Evolutionary conservation across 1,140 invertebrate genomes (phyloP).

Genomic region (Drosophila funebris): DNA sequence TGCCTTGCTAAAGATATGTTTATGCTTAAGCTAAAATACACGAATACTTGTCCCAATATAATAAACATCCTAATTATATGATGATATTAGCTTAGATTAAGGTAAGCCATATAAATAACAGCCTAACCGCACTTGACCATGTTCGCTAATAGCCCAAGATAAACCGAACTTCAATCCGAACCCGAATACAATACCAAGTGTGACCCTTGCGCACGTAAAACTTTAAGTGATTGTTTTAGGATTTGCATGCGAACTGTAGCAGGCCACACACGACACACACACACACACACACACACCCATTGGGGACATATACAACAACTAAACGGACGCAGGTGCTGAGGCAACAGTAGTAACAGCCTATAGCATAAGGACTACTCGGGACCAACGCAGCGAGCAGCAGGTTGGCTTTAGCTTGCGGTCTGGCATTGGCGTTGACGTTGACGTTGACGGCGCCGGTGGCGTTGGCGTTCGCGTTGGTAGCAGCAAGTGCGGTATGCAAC

Average conservation of each 20-base stretch:
- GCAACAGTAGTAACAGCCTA: background rate
- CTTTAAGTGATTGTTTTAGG: conserved; percentile 55
- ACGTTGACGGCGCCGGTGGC: background rate
- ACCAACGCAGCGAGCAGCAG: conserved; percentile 9
- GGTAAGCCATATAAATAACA: too few species aligned
- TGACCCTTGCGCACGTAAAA: conserved; percentile 39
- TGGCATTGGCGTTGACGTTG: background rate
- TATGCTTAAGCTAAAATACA: too few species aligned
- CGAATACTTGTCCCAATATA: too few species aligned
- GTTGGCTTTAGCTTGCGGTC: background rate
- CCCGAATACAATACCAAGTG: conserved; percentile 9
- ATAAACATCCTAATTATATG: too few species aligned
- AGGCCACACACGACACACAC: background rate
- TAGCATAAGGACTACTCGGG: background rate
- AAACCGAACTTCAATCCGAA: background rate
- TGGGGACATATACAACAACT: background rate
- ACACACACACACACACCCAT: conserved; percentile 4
- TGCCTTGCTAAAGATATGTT: too few species aligned
- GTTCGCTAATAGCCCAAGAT: background rate
- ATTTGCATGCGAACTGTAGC: conserved; percentile 52
- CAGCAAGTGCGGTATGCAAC: conserved; percentile 25
- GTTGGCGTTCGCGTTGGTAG: background rate
- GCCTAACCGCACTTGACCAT: background rate
- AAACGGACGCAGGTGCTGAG: conserved; percentile 4
- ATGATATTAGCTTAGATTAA: too few species aligned